Percentiles rank a stretch among this genome's conserved stretches.
Evolutionary conservation across 2,888 invertebrate species (phyloP).

Genomic region (Microctonus aethiopoides): DNA sequence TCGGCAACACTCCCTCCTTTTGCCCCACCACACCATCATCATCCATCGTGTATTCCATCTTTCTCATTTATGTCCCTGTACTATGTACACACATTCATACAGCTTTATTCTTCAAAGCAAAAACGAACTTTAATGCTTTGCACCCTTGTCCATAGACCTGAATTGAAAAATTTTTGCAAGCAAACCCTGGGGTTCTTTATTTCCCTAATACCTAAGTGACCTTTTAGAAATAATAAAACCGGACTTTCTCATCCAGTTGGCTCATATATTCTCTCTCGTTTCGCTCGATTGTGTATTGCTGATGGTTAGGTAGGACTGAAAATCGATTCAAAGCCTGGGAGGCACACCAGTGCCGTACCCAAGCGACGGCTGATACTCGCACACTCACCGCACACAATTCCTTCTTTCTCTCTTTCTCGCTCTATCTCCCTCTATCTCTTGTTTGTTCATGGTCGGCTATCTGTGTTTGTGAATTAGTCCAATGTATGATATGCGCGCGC

Average conservation of each 20-base stretch:
- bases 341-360: constrained; percentile 49
- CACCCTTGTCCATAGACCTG: constrained; percentile 20
- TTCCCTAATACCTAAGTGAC: background rate
- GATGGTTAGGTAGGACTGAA: constrained; percentile 59
- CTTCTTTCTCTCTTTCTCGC: too few relatives aligned
- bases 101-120: background rate
- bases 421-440: constrained; percentile 14
- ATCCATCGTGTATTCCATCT: constrained; percentile 3
- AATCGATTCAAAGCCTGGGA: constrained; percentile 62
- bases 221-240: background rate
- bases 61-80: background rate
- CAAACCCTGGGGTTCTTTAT: constrained; percentile 5
- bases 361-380: constrained; percentile 21
- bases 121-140: constrained; percentile 21
- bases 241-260: background rate
- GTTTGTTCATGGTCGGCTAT: constrained; percentile 13
- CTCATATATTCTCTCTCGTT: constrained; percentile 11
- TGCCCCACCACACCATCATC: background rate
- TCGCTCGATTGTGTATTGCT: constrained; percentile 48
- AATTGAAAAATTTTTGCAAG: constrained; percentile 10
- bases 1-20: constrained; percentile 25
- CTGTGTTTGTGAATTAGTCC: background rate
- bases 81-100: background rate
- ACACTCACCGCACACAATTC: constrained; percentile 11
- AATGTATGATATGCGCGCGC: background rate